These are phyloP conservation scores for Abrostola triplasia DNA, from an alignment of 2,888 invertebrate species.

Conservation along the genomic window DNA sequence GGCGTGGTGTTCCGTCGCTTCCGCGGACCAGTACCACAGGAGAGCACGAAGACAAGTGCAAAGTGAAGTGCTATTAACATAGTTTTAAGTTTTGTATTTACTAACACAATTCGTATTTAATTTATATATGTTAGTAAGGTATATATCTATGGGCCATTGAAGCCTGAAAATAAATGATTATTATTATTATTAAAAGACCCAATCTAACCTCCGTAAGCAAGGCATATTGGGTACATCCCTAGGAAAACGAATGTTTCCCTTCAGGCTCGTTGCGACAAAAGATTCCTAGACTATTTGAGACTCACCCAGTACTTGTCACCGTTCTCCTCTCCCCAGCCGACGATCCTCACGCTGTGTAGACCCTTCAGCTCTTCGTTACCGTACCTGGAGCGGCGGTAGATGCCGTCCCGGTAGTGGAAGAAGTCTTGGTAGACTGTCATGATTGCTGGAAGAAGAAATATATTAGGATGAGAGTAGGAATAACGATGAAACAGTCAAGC, in stretches of 20 bases:
- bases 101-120: no score
- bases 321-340: slow-evolving; percentile 96
- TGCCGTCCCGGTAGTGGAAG: slow-evolving; percentile 95
- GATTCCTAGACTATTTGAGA: slow-evolving; percentile 16
- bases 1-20: no score
- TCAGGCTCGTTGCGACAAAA: neutral
- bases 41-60: no score
- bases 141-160: no score
- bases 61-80: no score
- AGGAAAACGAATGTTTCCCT: neutral
- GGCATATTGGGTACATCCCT: neutral
- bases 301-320: slow-evolving; percentile 95
- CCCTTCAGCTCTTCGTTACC: slow-evolving; percentile 89
- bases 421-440: slow-evolving; percentile 97
- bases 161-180: no score
- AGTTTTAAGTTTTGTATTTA: no score
- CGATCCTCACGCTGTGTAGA: slow-evolving; percentile 96
- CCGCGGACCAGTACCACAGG: no score
- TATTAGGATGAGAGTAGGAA: neutral
- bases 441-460: slow-evolving; percentile 89
- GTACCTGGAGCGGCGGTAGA: slow-evolving; percentile 91
- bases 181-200: no score
- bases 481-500: no score
- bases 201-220: no score
- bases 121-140: no score